Percentiles rank a stretch among this genome's conserved stretches.
Evolutionary conservation across 2,797 vertebrate genomes (phyloP).

Genomic region (Sebastes vulpes): DNA sequence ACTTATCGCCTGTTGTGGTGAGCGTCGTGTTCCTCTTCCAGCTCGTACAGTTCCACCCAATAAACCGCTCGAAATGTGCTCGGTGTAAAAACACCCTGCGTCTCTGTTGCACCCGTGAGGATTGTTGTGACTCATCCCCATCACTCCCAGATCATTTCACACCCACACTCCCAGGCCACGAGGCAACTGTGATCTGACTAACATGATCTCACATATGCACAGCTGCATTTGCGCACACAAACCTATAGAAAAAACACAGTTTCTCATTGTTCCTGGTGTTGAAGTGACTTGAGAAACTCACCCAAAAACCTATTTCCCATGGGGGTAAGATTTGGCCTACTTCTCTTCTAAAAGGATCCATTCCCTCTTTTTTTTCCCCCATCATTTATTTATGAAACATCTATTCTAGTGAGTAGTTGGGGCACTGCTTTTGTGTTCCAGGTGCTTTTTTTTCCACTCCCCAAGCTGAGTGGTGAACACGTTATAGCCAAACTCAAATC

Average conservation of each 20-base stretch:
- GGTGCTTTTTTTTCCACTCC: not conserved
- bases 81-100: not conserved
- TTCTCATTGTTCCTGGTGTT: not conserved
- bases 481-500: not conserved
- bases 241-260: not conserved
- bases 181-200: slow-evolving; percentile 3
- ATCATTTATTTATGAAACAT: slow-evolving; percentile 47
- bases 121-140: slow-evolving; percentile 37
- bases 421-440: not conserved
- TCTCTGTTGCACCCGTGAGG: not conserved
- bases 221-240: slow-evolving; percentile 7
- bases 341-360: slow-evolving; percentile 25
- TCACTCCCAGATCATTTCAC: slow-evolving; percentile 24
- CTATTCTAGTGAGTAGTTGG: not conserved
- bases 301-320: not conserved
- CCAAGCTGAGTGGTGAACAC: not conserved
- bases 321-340: not conserved
- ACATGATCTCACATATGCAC: slow-evolving; percentile 16
- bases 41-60: not conserved
- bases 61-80: not conserved
- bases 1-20: not conserved
- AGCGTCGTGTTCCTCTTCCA: not conserved
- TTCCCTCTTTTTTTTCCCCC: not conserved
- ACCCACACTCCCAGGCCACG: not conserved
- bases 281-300: not conserved